These are phyloP conservation scores for Ictidomys tridecemlineatus DNA, from an alignment of 2,113 vertebrate species.

Conservation along the genomic window DNA sequence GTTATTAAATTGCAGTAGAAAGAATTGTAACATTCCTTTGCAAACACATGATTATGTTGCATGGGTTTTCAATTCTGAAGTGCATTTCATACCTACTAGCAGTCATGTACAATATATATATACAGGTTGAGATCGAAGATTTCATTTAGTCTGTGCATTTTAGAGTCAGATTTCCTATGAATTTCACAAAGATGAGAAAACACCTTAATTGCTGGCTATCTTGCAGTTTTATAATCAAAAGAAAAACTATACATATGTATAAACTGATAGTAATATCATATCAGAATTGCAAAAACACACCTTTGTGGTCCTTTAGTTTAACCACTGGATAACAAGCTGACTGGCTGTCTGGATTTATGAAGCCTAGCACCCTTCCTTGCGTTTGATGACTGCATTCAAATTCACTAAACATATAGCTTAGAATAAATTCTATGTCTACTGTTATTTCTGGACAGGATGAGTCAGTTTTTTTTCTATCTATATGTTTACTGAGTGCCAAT, in stretches of 20 bases:
- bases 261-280: constrained; percentile 78
- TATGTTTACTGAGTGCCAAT: constrained; percentile 2
- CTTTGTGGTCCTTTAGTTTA: constrained; percentile 73
- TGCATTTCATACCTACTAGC: constrained; percentile 97
- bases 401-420: constrained; percentile 69
- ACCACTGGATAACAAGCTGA: constrained; percentile 31
- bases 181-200: constrained; percentile 92
- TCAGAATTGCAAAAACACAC: constrained; percentile 71
- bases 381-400: constrained; percentile 49
- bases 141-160: constrained; percentile 92
- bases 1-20: constrained; percentile 86
- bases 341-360: constrained; percentile 45
- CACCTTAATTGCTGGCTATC: constrained; percentile 96
- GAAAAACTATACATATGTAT: constrained; percentile 81
- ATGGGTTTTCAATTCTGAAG: constrained; percentile 96
- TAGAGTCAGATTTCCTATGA: constrained; percentile 94
- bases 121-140: constrained; percentile 96
- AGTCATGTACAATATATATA: constrained; percentile 99
- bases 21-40: constrained; percentile 91
- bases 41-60: constrained; percentile 95
- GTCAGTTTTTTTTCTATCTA: constrained; percentile 64
- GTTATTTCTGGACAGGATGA: constrained; percentile 55
- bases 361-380: constrained; percentile 49
- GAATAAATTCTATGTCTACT: constrained; percentile 57
- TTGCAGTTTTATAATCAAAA: constrained; percentile 80